Conservation (phyloP, 1,140 invertebrate species). For the Vanessa atalanta region DNA sequence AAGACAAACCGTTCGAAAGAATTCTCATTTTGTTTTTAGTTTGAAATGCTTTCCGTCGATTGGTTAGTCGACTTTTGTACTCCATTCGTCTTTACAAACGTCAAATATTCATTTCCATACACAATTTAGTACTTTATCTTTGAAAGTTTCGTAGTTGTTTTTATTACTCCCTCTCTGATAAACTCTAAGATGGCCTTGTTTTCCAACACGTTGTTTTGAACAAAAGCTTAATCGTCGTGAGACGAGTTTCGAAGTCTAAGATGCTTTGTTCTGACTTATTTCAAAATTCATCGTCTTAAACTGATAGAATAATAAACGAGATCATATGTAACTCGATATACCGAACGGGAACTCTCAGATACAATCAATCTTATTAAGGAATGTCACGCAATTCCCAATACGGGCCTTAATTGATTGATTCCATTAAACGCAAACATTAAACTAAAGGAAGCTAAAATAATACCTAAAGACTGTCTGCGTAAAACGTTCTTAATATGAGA, state of each 20-base stretch:
- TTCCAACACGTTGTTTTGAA: conserved; percentile 23
- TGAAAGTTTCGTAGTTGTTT: conserved; percentile 24
- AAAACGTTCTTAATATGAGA: neutral
- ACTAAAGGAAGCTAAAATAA: neutral
- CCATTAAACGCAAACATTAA: neutral
- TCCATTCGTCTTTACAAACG: conserved; percentile 3
- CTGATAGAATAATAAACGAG: no score
- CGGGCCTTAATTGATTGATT: neutral
- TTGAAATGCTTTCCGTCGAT: neutral
- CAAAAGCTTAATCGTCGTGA: conserved; percentile 16
- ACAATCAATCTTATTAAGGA: conserved; percentile 8
- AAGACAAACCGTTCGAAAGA: neutral
- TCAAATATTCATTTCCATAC: conserved; percentile 26
- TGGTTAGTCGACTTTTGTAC: conserved; percentile 7
- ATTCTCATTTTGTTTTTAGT: conserved; percentile 3
- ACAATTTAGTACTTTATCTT: conserved; percentile 21
- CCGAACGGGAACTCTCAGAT: neutral
- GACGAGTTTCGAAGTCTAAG: neutral
- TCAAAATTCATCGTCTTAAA: no score
- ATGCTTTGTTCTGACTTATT: conserved; percentile 1
- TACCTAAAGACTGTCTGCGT: neutral
- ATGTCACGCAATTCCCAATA: neutral
- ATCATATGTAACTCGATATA: no score
- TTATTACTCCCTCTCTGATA: conserved; percentile 24
- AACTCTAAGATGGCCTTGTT: conserved; percentile 19